Base-by-base conservation (phyloP, 1,140 invertebrate genomes). In the Sarcophaga peregrina region DNA sequence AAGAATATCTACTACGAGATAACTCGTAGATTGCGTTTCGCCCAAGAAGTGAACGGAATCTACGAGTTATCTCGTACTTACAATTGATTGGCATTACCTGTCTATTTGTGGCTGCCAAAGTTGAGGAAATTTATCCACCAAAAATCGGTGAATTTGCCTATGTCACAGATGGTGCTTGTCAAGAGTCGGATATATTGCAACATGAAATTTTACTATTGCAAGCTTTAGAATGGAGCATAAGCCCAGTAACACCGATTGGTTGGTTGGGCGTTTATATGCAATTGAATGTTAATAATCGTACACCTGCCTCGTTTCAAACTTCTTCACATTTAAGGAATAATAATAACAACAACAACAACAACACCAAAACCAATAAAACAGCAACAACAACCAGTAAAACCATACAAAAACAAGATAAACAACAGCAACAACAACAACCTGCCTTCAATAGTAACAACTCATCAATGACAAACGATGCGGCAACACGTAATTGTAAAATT, bases 61-160 rank as follows among this genome's bases (percentile, higher is more conserved):
- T n/a, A n/a, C n/a, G n/a, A n/a, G n/a, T n/a, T n/a, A n/a, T n/a
- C n/a, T n/a, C 86, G 3, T 86, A 89, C 84, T 86, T 90, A 54
- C 90, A 90, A 85, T 82, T 91, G 62, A 90, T 90, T 72, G 96
- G 98, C 83, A 97, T 99, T 74, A 98, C 98, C 8, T 97, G 97
- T 86, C 91, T 99, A 54, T 98, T 99, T 90, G 96, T 99, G 85
- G 98, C 98, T 37, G 95, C 98, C 9, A 99, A 99, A 93, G 92
- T 95, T 62, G 98, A 99, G 93, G 98, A 99, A 93, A 98, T 99
- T 74, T 99, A 99, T 92, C 98, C 98, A 80, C 98, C 98, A 2
- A 99, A 99, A 92, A 93, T 99, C 50, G 91, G 93, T 8, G 97
- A 99, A 90, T 99, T 99, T 92, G 97, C 98, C 3, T 99, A 98